Percentiles rank a stretch among this genome's conserved stretches.
phyloP scores from a whole-genome alignment of 1,140 invertebrate genomes.

The Drosophila pseudoobscura region DNA sequence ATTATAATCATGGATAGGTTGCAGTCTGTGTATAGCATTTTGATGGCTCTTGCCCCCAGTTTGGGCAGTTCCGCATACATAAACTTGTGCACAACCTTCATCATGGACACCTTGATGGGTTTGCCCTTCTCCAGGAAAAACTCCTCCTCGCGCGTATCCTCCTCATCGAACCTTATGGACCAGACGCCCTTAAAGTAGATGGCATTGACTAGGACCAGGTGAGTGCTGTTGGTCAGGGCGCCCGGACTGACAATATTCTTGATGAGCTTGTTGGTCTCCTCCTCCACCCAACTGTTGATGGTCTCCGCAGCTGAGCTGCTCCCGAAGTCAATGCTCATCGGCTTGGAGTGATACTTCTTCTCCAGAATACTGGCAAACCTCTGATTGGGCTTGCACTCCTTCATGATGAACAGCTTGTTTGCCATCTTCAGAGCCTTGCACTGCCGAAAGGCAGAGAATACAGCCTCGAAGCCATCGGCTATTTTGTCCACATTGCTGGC shows the following conservation, averaged over 20 bases:
- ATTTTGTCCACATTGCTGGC: conserved; percentile 22
- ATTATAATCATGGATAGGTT: conserved; percentile 85
- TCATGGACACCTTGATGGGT: conserved; percentile 76
- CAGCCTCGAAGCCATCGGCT: conserved; percentile 43
- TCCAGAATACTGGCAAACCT: conserved; percentile 81
- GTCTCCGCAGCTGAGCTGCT: conserved; percentile 67
- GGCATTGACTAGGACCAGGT: conserved; percentile 90
- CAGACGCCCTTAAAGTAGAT: conserved; percentile 92
- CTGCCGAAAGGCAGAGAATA: conserved; percentile 71
- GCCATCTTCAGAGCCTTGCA: conserved; percentile 84
- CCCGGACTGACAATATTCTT: conserved; percentile 86
- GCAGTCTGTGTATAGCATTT: conserved; percentile 84
- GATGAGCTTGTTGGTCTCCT: conserved; percentile 89
- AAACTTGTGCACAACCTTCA: conserved; percentile 80
- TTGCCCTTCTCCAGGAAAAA: conserved; percentile 79
- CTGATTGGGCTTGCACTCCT: conserved; percentile 78
- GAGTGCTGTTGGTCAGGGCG: conserved; percentile 84
- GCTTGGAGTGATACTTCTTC: conserved; percentile 84
- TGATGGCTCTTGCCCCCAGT: conserved; percentile 78
- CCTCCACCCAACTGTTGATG: conserved; percentile 89
- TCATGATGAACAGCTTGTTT: conserved; percentile 87
- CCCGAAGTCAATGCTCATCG: conserved; percentile 85
- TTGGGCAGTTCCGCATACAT: conserved; percentile 71
- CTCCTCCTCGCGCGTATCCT: conserved; percentile 66
- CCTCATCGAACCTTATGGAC: conserved; percentile 81